Base-by-base conservation (phyloP, 2,888 invertebrate genomes). In the Tenthredo mesomela region DNA sequence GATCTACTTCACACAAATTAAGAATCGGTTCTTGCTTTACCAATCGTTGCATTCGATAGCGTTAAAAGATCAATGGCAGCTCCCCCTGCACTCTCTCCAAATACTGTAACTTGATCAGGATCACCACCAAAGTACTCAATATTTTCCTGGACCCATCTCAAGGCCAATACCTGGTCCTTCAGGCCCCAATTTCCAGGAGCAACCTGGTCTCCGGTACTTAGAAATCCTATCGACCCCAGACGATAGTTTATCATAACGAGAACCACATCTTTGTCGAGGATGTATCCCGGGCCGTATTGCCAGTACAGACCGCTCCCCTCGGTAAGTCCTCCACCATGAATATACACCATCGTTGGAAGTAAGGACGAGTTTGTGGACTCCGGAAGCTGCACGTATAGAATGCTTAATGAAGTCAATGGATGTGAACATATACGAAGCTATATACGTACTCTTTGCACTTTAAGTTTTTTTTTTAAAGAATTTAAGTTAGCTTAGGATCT, bases 121-220 rank as follows among this genome's bases (percentile, higher is more conserved):
- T 70, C 70, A 33, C 70, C 70, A 7, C 70, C 70, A 40, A 70
- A 70, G 70, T 29, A 70, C 70, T 15, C 37, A 9, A 70, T 40
- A 40, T 70, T 70, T 9, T 70, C 70, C 18, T 40, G 70, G 37
- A 40, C 25, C 70, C 70, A 70, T 40, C 4, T 37, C 70, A 70
- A 33, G 25, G 70, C 70, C 21, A 70, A 18, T 33, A 70, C 7
- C 25, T 70, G 70, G n/a, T 70, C 70, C 70, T 70, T 70, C 33
- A 70, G 70, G 33, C 37, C 70, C 37, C 33, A 70, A 70, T 70
- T 70, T n/a, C 37, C 70, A 40, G 70, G n/a, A 12, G 70, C 70
- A 2, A 40, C 25, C 37, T 70, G 33, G 70, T 61, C 25, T 9
- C 61, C 61, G 61, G 61, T 61, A n/a, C 61, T 61, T 21, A 61